Conservation (phyloP, 2,888 invertebrate species). For the Drosophila ezoana region DNA sequence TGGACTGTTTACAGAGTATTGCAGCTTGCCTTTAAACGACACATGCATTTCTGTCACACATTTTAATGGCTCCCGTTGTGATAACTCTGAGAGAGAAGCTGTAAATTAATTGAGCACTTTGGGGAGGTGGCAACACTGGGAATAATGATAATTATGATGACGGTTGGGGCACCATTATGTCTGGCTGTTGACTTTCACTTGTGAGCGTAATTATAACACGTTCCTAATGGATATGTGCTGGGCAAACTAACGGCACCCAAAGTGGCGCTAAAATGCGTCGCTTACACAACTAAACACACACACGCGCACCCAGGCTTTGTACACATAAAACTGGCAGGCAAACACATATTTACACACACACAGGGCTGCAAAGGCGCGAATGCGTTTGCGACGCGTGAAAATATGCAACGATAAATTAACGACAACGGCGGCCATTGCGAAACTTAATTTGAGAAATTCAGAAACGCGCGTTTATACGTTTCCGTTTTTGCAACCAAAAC, state of each 20-base stretch:
- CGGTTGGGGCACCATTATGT: slow-evolving; percentile 15
- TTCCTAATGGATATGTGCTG: slow-evolving; percentile 21
- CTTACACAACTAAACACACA: slow-evolving; percentile 29
- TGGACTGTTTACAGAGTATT: too few relatives aligned
- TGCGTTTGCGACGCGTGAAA: slow-evolving; percentile 43
- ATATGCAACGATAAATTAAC: slow-evolving; percentile 43
- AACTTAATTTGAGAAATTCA: slow-evolving; percentile 32
- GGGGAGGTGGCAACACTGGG: slow-evolving; percentile 16
- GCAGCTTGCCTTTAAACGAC: neutral
- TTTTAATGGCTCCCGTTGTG: slow-evolving; percentile 26
- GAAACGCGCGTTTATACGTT: neutral
- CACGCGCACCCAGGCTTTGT: slow-evolving; percentile 11
- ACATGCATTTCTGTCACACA: slow-evolving; percentile 2
- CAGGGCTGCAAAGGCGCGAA: slow-evolving; percentile 9
- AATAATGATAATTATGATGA: slow-evolving; percentile 31
- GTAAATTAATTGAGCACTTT: slow-evolving; percentile 48
- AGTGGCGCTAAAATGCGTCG: slow-evolving; percentile 39
- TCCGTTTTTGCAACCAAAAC: neutral
- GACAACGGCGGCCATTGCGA: slow-evolving; percentile 14
- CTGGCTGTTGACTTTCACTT: slow-evolving; percentile 32
- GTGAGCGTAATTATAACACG: slow-evolving; percentile 27
- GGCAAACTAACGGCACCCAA: slow-evolving; percentile 23
- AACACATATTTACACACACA: slow-evolving; percentile 11
- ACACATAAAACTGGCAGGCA: slow-evolving; percentile 14
- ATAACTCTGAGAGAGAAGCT: slow-evolving; percentile 25